These are phyloP conservation scores for Neoitamus cyanurus DNA, from an alignment of 2,888 invertebrate genomes.

Conservation along the genomic window DNA sequence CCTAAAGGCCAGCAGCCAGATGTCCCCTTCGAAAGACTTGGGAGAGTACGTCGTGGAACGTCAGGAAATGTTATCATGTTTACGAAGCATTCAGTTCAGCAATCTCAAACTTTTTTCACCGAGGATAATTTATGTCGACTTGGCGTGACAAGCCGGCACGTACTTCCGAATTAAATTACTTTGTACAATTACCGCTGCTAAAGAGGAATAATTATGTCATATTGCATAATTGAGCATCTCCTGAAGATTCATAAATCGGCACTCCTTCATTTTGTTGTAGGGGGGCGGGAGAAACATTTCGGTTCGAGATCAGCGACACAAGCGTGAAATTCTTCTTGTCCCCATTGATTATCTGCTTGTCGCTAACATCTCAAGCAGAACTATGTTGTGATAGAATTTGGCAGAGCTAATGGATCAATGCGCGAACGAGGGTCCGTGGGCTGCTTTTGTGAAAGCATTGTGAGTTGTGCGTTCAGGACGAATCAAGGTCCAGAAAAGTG, in stretches of 20 bases:
- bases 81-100: neutral
- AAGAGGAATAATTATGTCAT: neutral
- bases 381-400: neutral
- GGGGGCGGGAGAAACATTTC: neutral
- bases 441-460: neutral
- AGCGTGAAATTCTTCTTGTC: neutral
- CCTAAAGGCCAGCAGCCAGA: neutral
- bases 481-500: neutral
- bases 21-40: neutral
- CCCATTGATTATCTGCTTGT: neutral
- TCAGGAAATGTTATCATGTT: neutral
- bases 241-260: neutral
- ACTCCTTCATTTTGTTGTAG: neutral
- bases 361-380: neutral
- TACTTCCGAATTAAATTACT: neutral
- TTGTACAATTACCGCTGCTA: neutral
- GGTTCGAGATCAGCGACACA: neutral
- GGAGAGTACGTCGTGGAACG: neutral
- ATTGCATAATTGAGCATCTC: neutral
- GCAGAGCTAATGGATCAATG: neutral
- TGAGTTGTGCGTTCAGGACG: neutral
- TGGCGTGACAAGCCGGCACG: neutral
- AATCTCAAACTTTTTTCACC: neutral
- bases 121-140: neutral
- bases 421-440: neutral